These are phyloP conservation scores for Drosophila tani DNA, from an alignment of 1,140 invertebrate genomes.

Conservation along the genomic window DNA sequence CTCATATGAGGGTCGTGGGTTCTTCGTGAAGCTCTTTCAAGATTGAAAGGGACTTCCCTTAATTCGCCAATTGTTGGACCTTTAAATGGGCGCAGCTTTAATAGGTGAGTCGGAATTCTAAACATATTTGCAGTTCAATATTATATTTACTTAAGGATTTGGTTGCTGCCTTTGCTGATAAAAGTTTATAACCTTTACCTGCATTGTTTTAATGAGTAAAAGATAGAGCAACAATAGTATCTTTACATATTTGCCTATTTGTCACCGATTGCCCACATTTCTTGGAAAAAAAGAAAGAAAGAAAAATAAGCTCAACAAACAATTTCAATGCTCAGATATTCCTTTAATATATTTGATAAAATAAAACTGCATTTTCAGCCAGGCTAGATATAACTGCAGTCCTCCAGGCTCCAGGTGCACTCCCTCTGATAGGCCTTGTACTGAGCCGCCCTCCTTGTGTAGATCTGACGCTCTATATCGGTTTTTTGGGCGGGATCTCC, in stretches of 20 bases:
- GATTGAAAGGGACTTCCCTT: no score
- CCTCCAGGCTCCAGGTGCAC: conserved; percentile 69
- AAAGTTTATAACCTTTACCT: no score
- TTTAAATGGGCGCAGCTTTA: neutral
- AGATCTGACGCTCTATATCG: conserved; percentile 56
- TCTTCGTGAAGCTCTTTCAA: no score
- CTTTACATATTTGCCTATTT: neutral
- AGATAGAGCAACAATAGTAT: neutral
- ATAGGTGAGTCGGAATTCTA: neutral
- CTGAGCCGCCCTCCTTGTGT: conserved; percentile 47
- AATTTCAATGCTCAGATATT: neutral
- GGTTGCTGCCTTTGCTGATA: neutral
- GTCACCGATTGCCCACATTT: neutral
- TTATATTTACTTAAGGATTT: neutral
- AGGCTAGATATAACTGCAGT: conserved; percentile 57
- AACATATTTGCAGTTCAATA: neutral
- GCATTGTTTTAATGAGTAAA: neutral
- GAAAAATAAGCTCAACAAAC: neutral
- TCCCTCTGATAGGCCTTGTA: conserved; percentile 48
- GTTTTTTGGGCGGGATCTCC: conserved; percentile 56
- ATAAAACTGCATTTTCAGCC: neutral
- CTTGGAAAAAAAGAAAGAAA: neutral
- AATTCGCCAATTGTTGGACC: no score
- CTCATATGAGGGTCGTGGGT: no score
- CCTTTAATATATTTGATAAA: neutral